phyloP scores from a whole-genome alignment of 2,113 vertebrate genomes.

The Glaucomys volans region DNA sequence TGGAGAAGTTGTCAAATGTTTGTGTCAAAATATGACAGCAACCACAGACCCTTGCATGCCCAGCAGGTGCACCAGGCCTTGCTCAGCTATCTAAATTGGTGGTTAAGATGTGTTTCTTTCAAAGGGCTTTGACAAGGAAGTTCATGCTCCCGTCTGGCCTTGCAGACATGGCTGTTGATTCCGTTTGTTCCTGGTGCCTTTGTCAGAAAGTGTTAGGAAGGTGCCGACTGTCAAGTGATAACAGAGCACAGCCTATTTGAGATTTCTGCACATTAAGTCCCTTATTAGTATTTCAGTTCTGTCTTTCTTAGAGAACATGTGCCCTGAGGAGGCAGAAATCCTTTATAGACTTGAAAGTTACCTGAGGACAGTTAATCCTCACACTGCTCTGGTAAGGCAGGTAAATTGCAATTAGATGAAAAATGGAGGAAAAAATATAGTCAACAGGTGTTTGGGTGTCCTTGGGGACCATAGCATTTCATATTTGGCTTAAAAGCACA shows the following conservation, averaged over 20 bases:
- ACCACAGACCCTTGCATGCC: background rate
- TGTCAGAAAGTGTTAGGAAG: conserved; percentile 1
- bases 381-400: background rate
- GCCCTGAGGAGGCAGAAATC: conserved; percentile 54
- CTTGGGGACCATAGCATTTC: conserved; percentile 23
- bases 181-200: background rate
- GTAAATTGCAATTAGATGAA: conserved; percentile 66
- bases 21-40: background rate
- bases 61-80: background rate
- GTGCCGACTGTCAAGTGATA: background rate
- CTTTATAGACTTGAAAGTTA: conserved; percentile 59
- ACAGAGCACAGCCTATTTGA: conserved; percentile 20
- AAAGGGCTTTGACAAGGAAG: background rate
- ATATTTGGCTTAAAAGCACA: conserved; percentile 52
- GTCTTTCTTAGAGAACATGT: conserved; percentile 53
- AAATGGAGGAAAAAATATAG: background rate
- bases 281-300: conserved; percentile 65
- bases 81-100: background rate
- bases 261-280: background rate
- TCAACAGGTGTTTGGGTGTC: conserved; percentile 61
- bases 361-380: conserved; percentile 33
- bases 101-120: background rate
- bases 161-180: background rate
- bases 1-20: background rate
- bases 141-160: background rate